phyloP scores from a whole-genome alignment of 1,140 invertebrate genomes.

The Hyles vespertilio region DNA sequence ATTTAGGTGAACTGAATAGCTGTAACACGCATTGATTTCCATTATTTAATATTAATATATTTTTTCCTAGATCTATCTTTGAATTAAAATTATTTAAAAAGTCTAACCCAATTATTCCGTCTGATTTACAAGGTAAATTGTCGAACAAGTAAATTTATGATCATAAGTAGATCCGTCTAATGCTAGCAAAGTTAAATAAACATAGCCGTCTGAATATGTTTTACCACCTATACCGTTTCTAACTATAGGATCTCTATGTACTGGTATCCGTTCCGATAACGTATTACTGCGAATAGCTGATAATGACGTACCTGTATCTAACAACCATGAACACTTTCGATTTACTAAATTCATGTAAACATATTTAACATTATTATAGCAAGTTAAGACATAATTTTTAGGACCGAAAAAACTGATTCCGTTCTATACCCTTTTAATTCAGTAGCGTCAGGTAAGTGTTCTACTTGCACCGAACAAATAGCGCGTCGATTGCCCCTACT shows the following conservation, averaged over 20 bases:
- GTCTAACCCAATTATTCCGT: no score
- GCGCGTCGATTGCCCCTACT: neutral
- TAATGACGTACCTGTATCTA: slow-evolving; percentile 7
- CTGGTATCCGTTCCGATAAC: neutral
- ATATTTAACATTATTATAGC: neutral
- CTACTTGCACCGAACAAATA: slow-evolving; percentile 3
- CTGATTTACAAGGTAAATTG: no score
- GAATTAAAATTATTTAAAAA: no score
- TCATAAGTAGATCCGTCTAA: no score
- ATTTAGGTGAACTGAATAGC: no score
- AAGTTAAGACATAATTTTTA: slow-evolving; percentile 11
- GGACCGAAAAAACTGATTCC: slow-evolving; percentile 13
- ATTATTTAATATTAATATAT: no score
- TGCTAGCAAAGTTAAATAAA: no score
- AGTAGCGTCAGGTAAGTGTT: slow-evolving; percentile 1
- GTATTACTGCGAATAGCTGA: neutral
- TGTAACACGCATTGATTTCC: no score
- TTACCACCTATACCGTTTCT: slow-evolving; percentile 5
- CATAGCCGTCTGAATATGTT: slow-evolving; percentile 4
- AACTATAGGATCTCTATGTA: slow-evolving; percentile 2
- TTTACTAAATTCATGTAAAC: slow-evolving; percentile 2
- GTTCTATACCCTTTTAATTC: neutral
- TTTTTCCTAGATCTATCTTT: no score
- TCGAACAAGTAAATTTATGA: no score
- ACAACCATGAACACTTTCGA: slow-evolving; percentile 1